phyloP scores from a whole-genome alignment of 2,797 vertebrate species.

The Scolopax rusticola region DNA sequence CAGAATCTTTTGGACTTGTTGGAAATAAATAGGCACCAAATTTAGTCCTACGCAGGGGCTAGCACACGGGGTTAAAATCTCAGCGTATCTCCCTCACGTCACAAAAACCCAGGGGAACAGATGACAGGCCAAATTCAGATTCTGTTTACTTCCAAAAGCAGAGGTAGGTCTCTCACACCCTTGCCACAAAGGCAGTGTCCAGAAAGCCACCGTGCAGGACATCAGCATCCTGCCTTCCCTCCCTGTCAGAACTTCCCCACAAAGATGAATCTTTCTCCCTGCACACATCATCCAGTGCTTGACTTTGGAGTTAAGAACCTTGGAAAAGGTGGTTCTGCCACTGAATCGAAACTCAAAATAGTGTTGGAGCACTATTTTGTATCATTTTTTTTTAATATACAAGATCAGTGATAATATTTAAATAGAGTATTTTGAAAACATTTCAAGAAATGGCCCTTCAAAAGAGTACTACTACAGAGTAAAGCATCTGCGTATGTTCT shows the following conservation, averaged over 20 bases:
- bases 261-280: neutral
- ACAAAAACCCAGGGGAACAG: accelerated
- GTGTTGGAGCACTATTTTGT: neutral
- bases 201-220: neutral
- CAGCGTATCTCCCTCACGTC: accelerated
- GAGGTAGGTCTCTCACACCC: neutral
- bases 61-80: neutral
- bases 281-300: neutral
- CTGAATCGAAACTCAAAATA: neutral
- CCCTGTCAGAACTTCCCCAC: neutral
- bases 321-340: neutral
- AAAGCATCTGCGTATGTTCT: neutral
- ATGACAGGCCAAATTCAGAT: neutral
- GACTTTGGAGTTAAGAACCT: neutral
- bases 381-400: neutral
- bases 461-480: neutral
- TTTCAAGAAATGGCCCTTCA: neutral
- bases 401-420: accelerated
- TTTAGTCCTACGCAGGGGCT: neutral
- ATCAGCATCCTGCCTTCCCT: neutral
- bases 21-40: neutral
- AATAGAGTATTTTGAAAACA: neutral
- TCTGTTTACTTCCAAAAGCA: neutral
- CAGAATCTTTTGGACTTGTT: neutral
- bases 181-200: neutral